Evolutionary conservation across 1,140 invertebrate genomes (phyloP), one percentile per base, ranked within the genome.

Genomic region (Heliconius himera): DNA sequence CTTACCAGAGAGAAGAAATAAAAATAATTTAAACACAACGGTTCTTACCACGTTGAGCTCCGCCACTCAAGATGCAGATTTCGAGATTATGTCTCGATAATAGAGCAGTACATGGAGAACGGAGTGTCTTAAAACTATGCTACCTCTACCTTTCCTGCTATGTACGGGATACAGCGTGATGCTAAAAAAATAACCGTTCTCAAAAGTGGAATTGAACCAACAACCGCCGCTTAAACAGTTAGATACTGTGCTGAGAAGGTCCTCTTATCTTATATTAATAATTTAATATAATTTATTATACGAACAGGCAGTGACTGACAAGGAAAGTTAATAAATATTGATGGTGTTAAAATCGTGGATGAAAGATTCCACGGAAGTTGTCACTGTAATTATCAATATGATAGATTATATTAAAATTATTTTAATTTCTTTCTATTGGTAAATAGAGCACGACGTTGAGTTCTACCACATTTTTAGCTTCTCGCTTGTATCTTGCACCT

Each of bases 251-350:
- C 54, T 8, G 3, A 20, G 49, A n/a, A 11, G n/a, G 8, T n/a
- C n/a, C 0, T 22, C 20, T 8, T n/a, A 8, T 22, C 0, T 22
- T 11, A 3, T 60, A 60, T 22, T 60, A n/a, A 22, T 60, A 60
- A 11, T 22, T 22, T 6, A 6, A 8, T 36, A 20, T 60, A 9
- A 60, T 60, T 60, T 60, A 60, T 26, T 60, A 60, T 22, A 26
- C 6, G 9, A 22, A 20, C 18, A 51, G 18, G 49, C 18, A 60
- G n/a, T 60, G n/a, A 60, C n/a, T 60, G 54, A 60, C 54, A 60
- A 22, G 54, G 54, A 60, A 60, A 60, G n/a, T 60, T 60, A 60
- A 60, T 60, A 20, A 11, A 22, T 60, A 60, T 60, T 60, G 54
- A 60, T 60, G n/a, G 8, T 60, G n/a, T 22, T 22, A 9, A 60